Conservation (phyloP, 2,797 vertebrate genomes). For the Lindbergichthys nudifrons region DNA sequence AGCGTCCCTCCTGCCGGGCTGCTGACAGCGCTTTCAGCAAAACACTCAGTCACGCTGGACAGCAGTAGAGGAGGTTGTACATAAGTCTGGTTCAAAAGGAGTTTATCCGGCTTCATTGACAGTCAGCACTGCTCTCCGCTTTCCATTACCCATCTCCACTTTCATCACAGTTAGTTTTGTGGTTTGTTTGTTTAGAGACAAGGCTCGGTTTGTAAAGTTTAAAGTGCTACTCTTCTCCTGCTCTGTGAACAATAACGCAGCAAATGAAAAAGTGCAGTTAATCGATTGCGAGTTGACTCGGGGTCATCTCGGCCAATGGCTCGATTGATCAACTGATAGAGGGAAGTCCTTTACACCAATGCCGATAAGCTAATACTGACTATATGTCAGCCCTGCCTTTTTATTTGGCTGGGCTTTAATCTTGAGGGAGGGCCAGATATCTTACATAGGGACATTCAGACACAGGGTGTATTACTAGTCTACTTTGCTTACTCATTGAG, state of each 20-base stretch:
- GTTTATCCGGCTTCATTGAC: not conserved
- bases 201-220: not conserved
- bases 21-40: not conserved
- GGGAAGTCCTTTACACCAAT: not conserved
- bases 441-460: not conserved
- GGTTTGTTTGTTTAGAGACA: not conserved
- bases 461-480: not conserved
- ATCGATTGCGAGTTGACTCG: not conserved
- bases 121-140: not conserved
- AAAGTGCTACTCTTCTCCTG: not conserved
- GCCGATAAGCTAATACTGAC: not conserved
- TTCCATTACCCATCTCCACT: not conserved
- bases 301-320: not conserved
- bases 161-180: not conserved
- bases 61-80: not conserved
- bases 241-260: not conserved
- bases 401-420: not conserved
- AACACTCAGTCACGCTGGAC: not conserved
- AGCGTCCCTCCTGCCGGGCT: not conserved
- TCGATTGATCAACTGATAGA: not conserved
- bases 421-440: not conserved
- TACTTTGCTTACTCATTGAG: constrained; percentile 1
- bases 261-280: not conserved
- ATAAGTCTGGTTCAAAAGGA: not conserved
- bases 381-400: not conserved